Evolutionary conservation across 1,140 invertebrate species (phyloP).

Genomic region (Brachionus plicatilis): DNA sequence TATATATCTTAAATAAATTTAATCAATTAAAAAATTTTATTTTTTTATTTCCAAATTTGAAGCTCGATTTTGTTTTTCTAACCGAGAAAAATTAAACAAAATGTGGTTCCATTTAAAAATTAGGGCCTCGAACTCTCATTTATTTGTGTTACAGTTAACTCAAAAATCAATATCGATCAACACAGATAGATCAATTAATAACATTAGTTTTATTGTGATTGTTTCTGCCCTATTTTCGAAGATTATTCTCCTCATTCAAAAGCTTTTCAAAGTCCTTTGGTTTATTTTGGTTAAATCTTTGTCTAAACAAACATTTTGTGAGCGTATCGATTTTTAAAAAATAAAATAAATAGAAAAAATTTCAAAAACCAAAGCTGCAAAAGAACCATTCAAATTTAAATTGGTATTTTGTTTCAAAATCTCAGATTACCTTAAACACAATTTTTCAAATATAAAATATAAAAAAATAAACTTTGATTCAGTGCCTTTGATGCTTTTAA

Average conservation of each 20-base stretch:
- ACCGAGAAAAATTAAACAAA: constrained; percentile 1
- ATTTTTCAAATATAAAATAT: background rate
- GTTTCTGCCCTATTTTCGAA: background rate
- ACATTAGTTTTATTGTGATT: background rate
- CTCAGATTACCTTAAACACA: background rate
- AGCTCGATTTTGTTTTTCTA: background rate
- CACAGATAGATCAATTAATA: background rate
- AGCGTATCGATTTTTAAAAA: background rate
- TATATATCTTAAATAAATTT: background rate
- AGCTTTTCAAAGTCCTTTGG: background rate
- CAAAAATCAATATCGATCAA: background rate
- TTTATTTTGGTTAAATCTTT: background rate
- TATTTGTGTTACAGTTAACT: constrained; percentile 1
- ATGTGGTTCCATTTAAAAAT: constrained; percentile 17
- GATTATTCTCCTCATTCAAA: background rate
- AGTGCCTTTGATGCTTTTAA: too few species aligned
- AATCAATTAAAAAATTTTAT: background rate
- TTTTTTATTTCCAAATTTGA: background rate
- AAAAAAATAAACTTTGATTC: too few species aligned
- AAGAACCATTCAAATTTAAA: background rate
- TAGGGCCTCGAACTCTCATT: background rate
- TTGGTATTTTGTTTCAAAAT: background rate
- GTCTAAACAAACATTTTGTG: background rate
- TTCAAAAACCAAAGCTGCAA: background rate
- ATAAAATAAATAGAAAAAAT: too few species aligned